Conservation (phyloP, 2,797 vertebrate genomes). For the Adelosebastes latens region DNA sequence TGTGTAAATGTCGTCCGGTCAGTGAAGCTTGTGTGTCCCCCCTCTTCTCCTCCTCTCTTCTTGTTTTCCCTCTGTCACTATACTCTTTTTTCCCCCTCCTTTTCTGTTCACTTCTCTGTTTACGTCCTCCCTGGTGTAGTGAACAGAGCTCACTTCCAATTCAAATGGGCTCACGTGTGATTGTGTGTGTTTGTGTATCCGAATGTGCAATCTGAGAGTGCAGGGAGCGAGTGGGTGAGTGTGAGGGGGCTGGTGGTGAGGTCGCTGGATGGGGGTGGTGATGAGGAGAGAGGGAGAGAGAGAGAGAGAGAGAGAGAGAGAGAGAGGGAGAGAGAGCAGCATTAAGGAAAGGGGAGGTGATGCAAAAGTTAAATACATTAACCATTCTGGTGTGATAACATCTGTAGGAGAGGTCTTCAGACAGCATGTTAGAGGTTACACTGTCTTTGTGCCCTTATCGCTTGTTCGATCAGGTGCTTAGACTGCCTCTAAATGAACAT, state of each 20-base stretch:
- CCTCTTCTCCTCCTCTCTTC: conserved; percentile 16
- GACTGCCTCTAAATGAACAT: conserved; percentile 37
- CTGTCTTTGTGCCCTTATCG: conserved; percentile 63
- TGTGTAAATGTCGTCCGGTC: conserved; percentile 68
- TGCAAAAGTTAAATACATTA: conserved; percentile 72
- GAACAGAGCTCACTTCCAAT: conserved; percentile 70
- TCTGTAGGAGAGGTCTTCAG: conserved; percentile 48
- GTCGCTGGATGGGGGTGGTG: conserved; percentile 64
- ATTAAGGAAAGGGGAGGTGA: conserved; percentile 47
- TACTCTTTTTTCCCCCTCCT: background rate
- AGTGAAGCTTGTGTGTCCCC: conserved; percentile 25
- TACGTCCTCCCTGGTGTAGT: conserved; percentile 46
- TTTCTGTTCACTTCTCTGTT: conserved; percentile 48
- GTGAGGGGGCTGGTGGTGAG: conserved; percentile 66
- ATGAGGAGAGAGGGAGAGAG: conserved; percentile 38
- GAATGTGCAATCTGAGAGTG: conserved; percentile 67
- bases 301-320: conserved; percentile 8
- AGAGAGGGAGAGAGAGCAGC: conserved; percentile 24
- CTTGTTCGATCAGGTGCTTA: conserved; percentile 28
- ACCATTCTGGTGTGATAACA: conserved; percentile 60
- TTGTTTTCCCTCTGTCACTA: conserved; percentile 9
- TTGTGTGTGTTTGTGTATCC: conserved; percentile 55
- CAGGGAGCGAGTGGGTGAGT: conserved; percentile 63
- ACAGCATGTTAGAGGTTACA: conserved; percentile 57
- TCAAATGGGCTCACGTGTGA: conserved; percentile 71